Percentiles rank a stretch among this genome's conserved stretches.
Evolutionary conservation across 1,140 invertebrate genomes (phyloP).

Genomic region (Aphelinus certus): DNA sequence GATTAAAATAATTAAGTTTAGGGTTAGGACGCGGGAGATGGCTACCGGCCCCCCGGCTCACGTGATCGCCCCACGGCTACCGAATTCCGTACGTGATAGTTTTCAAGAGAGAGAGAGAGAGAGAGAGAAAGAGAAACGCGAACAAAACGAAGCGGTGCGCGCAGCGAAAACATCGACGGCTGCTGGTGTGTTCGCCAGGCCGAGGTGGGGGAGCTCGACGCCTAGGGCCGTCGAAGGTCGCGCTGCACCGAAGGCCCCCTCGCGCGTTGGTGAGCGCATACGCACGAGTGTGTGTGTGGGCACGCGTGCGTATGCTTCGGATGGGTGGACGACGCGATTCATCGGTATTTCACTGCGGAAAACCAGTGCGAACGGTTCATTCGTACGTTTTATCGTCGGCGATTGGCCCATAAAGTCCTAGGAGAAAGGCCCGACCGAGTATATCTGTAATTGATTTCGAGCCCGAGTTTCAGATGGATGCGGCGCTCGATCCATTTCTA

Average conservation of each 20-base stretch:
- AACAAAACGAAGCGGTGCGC: neutral
- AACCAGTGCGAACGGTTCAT: no score
- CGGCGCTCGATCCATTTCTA: no score
- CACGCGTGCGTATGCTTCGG: no score
- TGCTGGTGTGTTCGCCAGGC: constrained; percentile 25
- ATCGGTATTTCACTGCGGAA: no score
- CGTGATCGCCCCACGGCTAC: constrained; percentile 59
- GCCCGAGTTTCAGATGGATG: no score
- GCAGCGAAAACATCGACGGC: no score
- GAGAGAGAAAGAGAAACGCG: neutral
- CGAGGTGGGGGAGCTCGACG: constrained; percentile 49
- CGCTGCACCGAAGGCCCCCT: constrained; percentile 46
- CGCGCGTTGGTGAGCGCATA: neutral
- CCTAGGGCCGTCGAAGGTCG: constrained; percentile 59
- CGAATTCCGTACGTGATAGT: constrained; percentile 58
- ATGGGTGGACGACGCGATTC: no score
- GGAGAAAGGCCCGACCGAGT: no score
- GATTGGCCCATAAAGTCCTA: no score
- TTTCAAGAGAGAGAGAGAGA: constrained; percentile 24
- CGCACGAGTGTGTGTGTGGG: neutral
- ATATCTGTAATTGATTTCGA: no score
- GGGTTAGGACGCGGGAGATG: constrained; percentile 42
- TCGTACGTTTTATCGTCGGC: no score
- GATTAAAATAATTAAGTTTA: constrained; percentile 60
- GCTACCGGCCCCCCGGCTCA: constrained; percentile 50